Conservation (phyloP, 2,888 invertebrate species). For the Leptarthrus brevirostris region DNA sequence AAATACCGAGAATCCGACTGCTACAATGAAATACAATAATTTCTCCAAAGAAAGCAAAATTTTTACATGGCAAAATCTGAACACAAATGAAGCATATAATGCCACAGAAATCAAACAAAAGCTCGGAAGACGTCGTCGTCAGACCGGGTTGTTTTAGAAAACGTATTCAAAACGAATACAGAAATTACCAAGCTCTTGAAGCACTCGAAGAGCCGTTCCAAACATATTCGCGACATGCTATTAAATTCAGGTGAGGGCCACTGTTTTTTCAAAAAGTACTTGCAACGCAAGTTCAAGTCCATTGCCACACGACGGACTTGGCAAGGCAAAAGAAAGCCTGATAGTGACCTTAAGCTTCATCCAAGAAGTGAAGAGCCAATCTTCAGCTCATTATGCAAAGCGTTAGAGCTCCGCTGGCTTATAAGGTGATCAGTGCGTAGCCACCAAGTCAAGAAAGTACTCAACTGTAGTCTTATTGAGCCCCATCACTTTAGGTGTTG, state of each 20-base stretch:
- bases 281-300: slow-evolving; percentile 25
- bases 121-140: background rate
- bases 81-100: slow-evolving; percentile 19
- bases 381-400: slow-evolving; percentile 23
- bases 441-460: slow-evolving; percentile 21
- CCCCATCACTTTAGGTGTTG: slow-evolving; percentile 1
- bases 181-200: too few relatives aligned
- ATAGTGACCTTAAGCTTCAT: slow-evolving; percentile 32
- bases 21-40: slow-evolving; percentile 27
- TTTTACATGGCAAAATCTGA: slow-evolving; percentile 3
- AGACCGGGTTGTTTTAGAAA: background rate
- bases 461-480: slow-evolving; percentile 32
- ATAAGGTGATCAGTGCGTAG: slow-evolving; percentile 12
- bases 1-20: background rate
- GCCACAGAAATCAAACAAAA: slow-evolving; percentile 24
- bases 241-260: slow-evolving; percentile 11
- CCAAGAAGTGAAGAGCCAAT: slow-evolving; percentile 12
- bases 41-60: slow-evolving; percentile 44
- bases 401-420: slow-evolving; percentile 7
- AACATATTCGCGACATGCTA: slow-evolving; percentile 28
- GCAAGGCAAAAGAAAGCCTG: slow-evolving; percentile 7
- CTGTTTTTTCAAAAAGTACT: slow-evolving; percentile 31
- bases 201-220: background rate
- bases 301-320: background rate
- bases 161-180: too few relatives aligned